Conservation (phyloP, 2,888 invertebrate species). For the Thera britannica region DNA sequence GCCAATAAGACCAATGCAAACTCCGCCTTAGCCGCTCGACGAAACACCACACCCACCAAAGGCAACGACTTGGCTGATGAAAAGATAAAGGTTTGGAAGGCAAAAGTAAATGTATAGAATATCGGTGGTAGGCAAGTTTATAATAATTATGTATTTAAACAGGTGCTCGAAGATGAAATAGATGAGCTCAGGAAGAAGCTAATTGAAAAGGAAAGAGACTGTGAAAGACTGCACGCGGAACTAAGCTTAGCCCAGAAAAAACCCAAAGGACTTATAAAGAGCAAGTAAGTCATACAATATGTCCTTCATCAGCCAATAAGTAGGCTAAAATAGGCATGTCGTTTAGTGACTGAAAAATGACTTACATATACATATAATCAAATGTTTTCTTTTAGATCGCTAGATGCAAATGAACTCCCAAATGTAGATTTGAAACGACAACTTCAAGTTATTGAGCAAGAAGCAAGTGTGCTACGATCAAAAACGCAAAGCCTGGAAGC, state of each 20-base stretch:
- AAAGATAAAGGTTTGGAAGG: constrained; percentile 83
- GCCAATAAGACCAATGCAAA: constrained; percentile 66
- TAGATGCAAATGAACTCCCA: constrained; percentile 85
- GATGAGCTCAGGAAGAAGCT: constrained; percentile 90
- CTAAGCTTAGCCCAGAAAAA: constrained; percentile 86
- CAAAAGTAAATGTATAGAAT: neutral
- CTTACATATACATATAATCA: neutral
- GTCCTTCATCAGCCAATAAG: neutral
- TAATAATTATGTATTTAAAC: constrained; percentile 29
- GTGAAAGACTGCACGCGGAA: constrained; percentile 90
- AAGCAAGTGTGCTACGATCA: constrained; percentile 87
- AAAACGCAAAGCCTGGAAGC: constrained; percentile 88
- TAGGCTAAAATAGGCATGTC: too few species aligned
- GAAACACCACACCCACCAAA: constrained; percentile 64
- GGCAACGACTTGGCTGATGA: constrained; percentile 85
- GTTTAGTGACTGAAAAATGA: neutral
- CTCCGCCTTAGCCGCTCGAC: constrained; percentile 61
- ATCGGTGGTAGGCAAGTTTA: neutral
- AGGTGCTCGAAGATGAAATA: constrained; percentile 90
- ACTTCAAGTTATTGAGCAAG: constrained; percentile 91
- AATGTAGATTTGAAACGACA: constrained; percentile 89
- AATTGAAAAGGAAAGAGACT: constrained; percentile 92
- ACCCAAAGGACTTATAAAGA: constrained; percentile 86
- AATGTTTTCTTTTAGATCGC: constrained; percentile 73
- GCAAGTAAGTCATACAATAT: constrained; percentile 80